Base-by-base conservation (phyloP, 2,888 invertebrate species). In the Nymphalis polychloros region DNA sequence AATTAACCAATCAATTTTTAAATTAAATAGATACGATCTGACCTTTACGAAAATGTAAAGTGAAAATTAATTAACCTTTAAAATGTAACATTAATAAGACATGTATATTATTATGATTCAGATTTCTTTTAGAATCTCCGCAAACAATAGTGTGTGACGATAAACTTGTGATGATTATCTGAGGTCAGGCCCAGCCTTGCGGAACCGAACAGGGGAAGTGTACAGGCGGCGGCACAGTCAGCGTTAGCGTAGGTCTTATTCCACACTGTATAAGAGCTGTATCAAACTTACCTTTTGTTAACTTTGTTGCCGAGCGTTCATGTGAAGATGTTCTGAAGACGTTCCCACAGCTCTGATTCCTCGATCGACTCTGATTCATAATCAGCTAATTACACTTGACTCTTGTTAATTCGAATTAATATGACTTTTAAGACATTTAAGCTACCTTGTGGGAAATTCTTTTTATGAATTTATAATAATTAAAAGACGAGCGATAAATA, bases 261-360 rank as follows among this genome's bases (percentile, higher is more conserved):
- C 0, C 0, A 1, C 16, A 59, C 5, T 23, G 0, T 46, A 64
- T 70, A 70, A 63, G 57, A 61, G 10, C 41, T 35, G 63, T 20
- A 65, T 55, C 62, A 59, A 27, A 47, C 48, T 17, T 59, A 20
- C 20, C 48, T 17, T 35, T 41, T 31, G n/a, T 46, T 60, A 27
- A 27, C 19, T 48, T 41, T 27, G 50, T 23, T 35, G 65, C 47
- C 57, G 41, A 64, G 52, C 61, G 62, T 59, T 87, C 90, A 92
- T 92, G 92, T 90, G 92, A 92, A 92, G 91, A 92, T 76, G 82
- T 89, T 90, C 88, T 85, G 84, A 90, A 90, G 90, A 89, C 87
- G 89, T 91, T 92, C 92, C 91, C 92, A 92, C 92, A 78, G 85
- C 88, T 85, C 86, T 89, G 91, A 90, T 90, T 90, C 83, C 85